Evolutionary conservation across 92 coral and sea anemone genomes (phyloP).

Genomic region (Porites evermanni): DNA sequence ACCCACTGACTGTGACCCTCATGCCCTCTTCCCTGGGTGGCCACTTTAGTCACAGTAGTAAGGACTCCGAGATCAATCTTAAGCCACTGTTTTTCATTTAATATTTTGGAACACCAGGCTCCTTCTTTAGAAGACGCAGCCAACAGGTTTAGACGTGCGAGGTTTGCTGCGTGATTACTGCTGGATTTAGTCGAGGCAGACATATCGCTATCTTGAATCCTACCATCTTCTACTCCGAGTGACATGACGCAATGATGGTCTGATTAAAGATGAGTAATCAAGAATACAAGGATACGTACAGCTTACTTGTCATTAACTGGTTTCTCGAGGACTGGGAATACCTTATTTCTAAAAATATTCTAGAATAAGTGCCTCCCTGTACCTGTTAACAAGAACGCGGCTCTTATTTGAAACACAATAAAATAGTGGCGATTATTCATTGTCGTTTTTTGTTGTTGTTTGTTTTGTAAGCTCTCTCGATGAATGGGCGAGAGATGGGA

Average conservation of each 20-base stretch:
- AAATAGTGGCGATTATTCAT: too few species aligned
- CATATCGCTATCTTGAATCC: constrained; percentile 31
- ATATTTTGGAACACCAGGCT: constrained; percentile 10
- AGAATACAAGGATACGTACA: too few species aligned
- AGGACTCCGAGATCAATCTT: constrained; percentile 34
- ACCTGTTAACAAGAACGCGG: too few species aligned
- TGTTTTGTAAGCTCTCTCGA: too few species aligned
- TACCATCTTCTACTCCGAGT: constrained; percentile 63
- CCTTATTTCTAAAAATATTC: too few species aligned
- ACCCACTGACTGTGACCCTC: constrained; percentile 20
- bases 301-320: too few species aligned
- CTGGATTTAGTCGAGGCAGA: constrained; percentile 24
- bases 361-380: too few species aligned
- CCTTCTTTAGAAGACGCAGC: constrained; percentile 16
- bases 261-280: neutral
- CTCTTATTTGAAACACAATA: too few species aligned
- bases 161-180: neutral
- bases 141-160: constrained; percentile 33
- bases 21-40: constrained; percentile 12
- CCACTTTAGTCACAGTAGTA: constrained; percentile 15
- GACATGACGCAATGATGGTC: constrained; percentile 39
- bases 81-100: constrained; percentile 22
- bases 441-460: too few species aligned
- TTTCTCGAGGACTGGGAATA: too few species aligned
- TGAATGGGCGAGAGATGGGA: too few species aligned